Conservation (phyloP, 2,888 invertebrate genomes). For the Hirtodrosophila alboralis region DNA sequence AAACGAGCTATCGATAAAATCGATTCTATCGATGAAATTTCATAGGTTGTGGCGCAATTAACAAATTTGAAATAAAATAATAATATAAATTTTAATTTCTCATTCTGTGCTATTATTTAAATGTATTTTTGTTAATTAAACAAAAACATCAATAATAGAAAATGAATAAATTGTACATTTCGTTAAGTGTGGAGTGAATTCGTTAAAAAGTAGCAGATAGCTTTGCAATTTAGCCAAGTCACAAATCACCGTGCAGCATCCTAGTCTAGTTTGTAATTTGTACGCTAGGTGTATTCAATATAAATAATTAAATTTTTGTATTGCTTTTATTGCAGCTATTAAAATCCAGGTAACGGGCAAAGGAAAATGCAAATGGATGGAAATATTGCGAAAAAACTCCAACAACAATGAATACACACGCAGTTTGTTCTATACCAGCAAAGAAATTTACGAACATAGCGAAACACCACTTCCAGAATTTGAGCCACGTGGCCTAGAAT, state of each 20-base stretch:
- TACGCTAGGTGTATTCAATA: constrained; percentile 17
- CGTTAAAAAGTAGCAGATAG: too few relatives aligned
- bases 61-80: too few relatives aligned
- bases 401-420: constrained; percentile 80
- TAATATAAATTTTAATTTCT: neutral
- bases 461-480: too few relatives aligned
- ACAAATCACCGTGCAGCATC: neutral
- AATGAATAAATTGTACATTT: too few relatives aligned
- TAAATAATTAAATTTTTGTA: too few relatives aligned
- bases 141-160: too few relatives aligned
- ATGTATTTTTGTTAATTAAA: too few relatives aligned
- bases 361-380: constrained; percentile 84
- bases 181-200: too few relatives aligned
- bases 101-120: too few relatives aligned
- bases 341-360: constrained; percentile 65
- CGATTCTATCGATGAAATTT: too few relatives aligned
- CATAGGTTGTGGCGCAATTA: too few relatives aligned
- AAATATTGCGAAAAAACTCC: constrained; percentile 81
- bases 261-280: neutral
- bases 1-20: constrained; percentile 35
- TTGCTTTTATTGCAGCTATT: neutral
- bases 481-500: constrained; percentile 82
- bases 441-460: constrained; percentile 82
- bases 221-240: neutral
- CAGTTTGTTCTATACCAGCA: constrained; percentile 82